Percentiles rank a stretch among this genome's conserved stretches.
These are phyloP conservation scores for Cephalopterus ornatus DNA, from an alignment of 2,113 vertebrate genomes.

Conservation along the genomic window DNA sequence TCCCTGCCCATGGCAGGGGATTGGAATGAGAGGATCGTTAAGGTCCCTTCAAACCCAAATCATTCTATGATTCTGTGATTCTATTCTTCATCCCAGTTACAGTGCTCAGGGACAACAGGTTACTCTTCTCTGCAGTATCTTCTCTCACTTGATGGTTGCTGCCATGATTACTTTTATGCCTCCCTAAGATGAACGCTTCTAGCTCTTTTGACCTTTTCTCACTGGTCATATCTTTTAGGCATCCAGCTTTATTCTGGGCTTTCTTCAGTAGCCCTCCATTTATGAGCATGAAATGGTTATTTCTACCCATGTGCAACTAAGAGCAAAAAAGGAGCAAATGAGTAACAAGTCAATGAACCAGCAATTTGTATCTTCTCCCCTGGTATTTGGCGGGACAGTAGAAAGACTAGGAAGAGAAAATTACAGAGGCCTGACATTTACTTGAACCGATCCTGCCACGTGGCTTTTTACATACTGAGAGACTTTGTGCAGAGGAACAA, in stretches of 20 bases:
- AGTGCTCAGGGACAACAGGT: neutral
- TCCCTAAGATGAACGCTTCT: neutral
- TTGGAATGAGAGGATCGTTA: neutral
- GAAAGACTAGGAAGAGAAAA: neutral
- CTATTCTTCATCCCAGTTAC: neutral
- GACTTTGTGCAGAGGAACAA: neutral
- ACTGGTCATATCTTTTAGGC: neutral
- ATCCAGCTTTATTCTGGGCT: neutral
- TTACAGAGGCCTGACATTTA: neutral
- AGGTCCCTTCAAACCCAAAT: neutral
- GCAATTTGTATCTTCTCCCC: neutral
- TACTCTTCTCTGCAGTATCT: neutral
- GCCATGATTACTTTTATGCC: neutral
- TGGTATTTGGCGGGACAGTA: rapidly evolving
- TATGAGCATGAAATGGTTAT: neutral
- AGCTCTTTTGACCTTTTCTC: neutral
- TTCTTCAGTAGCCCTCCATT: neutral
- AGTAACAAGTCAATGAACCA: neutral
- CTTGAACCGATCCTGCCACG: neutral
- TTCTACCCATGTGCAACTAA: neutral
- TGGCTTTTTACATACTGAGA: neutral
- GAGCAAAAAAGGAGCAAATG: neutral
- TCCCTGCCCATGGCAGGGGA: neutral
- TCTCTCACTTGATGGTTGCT: neutral
- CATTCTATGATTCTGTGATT: neutral